Percentiles rank a stretch among this genome's conserved stretches.
phyloP scores from a whole-genome alignment of 2,797 vertebrate genomes.

The Onychomys torridus region DNA sequence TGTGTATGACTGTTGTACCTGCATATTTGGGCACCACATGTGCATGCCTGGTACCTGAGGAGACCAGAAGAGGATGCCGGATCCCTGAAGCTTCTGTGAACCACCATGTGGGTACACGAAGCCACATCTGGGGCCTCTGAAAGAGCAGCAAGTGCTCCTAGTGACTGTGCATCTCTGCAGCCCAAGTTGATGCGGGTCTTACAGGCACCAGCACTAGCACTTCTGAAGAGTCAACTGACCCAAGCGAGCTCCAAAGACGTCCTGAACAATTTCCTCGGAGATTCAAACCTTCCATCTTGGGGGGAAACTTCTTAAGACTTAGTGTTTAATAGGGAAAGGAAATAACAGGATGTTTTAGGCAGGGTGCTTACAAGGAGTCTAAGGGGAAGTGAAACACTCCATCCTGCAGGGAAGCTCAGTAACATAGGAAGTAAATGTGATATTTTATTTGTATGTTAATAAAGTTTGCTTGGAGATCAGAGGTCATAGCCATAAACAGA shows the following conservation, averaged over 20 bases:
- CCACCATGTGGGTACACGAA: background rate
- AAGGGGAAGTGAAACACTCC: background rate
- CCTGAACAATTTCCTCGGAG: background rate
- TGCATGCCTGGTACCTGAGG: background rate
- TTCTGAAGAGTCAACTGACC: background rate
- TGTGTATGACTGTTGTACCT: background rate
- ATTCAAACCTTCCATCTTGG: background rate
- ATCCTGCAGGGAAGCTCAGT: background rate
- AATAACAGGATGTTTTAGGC: background rate
- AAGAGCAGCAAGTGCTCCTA: background rate
- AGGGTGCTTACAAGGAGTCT: background rate
- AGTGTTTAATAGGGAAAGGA: background rate
- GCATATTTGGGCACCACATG: background rate
- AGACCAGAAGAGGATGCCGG: background rate
- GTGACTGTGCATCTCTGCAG: background rate
- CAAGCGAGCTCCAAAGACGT: background rate
- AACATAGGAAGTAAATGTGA: background rate
- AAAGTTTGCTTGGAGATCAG: too few species aligned
- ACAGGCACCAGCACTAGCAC: background rate
- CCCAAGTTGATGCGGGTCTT: background rate
- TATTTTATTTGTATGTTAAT: too few species aligned
- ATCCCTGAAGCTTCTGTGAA: background rate
- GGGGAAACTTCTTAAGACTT: background rate
- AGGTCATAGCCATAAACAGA: too few species aligned
- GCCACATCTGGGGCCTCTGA: background rate